Conservation (phyloP, 1,140 invertebrate genomes). For the Planococcus citri region DNA sequence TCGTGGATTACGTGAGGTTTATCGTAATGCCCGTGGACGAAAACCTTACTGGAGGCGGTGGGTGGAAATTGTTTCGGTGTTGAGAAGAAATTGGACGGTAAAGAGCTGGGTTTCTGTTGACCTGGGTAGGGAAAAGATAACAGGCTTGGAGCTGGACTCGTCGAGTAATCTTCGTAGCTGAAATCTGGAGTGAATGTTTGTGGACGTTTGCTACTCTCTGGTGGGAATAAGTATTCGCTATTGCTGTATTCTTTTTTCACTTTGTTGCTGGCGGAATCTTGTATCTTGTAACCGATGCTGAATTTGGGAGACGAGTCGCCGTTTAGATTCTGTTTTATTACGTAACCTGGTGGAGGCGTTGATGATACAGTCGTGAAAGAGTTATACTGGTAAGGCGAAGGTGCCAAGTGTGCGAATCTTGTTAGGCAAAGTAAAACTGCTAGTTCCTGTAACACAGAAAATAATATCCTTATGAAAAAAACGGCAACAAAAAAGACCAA, state of each 20-base stretch:
- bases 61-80: background rate
- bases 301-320: background rate
- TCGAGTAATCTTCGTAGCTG: background rate
- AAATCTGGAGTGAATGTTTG: background rate
- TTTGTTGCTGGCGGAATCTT: background rate
- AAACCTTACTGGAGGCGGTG: background rate
- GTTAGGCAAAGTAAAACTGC: background rate
- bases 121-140: background rate
- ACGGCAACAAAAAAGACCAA: too few relatives aligned
- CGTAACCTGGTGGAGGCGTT: background rate
- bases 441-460: background rate
- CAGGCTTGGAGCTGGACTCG: background rate
- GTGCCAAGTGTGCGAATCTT: background rate
- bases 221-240: background rate
- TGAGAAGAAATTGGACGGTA: background rate
- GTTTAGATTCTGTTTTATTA: background rate
- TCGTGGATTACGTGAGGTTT: conserved; percentile 4
- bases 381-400: conserved; percentile 5
- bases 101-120: background rate
- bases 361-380: background rate
- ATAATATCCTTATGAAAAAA: background rate
- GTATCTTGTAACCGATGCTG: background rate
- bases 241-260: conserved; percentile 14
- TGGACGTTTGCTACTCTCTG: background rate
- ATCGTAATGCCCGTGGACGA: conserved; percentile 11